Evolutionary conservation across 2,113 vertebrate species (phyloP), one percentile per base, ranked within the genome.

Genomic region (Dryoscopus gambensis): DNA sequence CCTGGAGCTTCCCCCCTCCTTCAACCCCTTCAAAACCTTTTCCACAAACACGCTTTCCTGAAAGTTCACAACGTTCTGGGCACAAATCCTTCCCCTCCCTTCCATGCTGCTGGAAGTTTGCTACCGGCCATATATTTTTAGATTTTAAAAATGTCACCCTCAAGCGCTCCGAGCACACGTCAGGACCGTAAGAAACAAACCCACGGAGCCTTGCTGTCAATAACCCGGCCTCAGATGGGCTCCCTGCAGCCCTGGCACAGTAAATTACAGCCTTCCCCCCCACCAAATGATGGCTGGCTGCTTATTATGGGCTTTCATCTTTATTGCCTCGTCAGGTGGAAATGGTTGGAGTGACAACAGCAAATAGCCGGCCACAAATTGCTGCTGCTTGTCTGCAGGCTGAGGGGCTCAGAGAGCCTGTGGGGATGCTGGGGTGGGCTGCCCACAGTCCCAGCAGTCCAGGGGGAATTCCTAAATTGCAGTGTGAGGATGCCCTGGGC

Each of bases 301-400:
- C 79, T 96, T 60, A 92, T 97, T 97, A 94, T 77, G 90, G 95
- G 56, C 95, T 96, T 96, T 96, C 95, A 95, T 84, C 85, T 93
- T 95, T 86, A 96, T 94, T 94, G 92, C 93, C 90, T 90, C 71
- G 60, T 85, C 84, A 89, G 96, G 90, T 91, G 78, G 82, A 95
- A 95, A 80, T 24, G 87, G 82, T 22, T 13, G 79, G 85, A 88
- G 83, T 60, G 90, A 94, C 93, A 93, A 15, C 85, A 74, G 85
- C 90, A 46, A 96, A 94, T 0, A 74, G 63, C 75, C 30, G 7
- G 84, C 35, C 88, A 67, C 79, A 60, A 49, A 83, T 86, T 39
- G 35, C n/a, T 78, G n/a, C 37, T 1, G 8, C 52, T 19, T 12
- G 7, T 15, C 69, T 64, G 73, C 31, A 15, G 88, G 59, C 21